Conservation (phyloP, 1,140 invertebrate genomes). For the Himalopsyche phryganea region DNA sequence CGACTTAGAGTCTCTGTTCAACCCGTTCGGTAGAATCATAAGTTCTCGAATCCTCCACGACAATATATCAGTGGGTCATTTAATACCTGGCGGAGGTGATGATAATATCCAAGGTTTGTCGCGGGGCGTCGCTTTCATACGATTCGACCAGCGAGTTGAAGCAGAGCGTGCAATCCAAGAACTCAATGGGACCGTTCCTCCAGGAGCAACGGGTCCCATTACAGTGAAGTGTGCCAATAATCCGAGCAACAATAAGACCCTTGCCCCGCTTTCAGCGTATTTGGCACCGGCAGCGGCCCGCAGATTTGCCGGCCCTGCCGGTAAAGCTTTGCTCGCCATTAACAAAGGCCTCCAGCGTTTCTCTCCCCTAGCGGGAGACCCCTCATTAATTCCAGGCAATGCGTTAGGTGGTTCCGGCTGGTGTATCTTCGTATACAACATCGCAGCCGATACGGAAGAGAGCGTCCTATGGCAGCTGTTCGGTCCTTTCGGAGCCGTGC, state of each 20-base stretch:
- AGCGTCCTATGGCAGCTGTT: slow-evolving; percentile 89
- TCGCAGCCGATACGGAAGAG: slow-evolving; percentile 88
- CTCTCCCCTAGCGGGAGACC: slow-evolving; percentile 75
- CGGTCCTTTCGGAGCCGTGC: slow-evolving; percentile 88
- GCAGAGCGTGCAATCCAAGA: slow-evolving; percentile 60
- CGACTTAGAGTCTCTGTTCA: slow-evolving; percentile 80
- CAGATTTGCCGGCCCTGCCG: slow-evolving; percentile 52
- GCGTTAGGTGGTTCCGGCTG: slow-evolving; percentile 74
- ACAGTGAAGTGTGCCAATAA: slow-evolving; percentile 62
- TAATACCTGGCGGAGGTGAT: slow-evolving; percentile 47
- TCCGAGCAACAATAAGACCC: slow-evolving; percentile 57
- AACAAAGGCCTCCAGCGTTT: slow-evolving; percentile 86
- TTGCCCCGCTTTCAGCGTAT: slow-evolving; percentile 51
- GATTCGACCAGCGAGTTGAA: slow-evolving; percentile 59
- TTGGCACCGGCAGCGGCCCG: slow-evolving; percentile 52
- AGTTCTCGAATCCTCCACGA: slow-evolving; percentile 85
- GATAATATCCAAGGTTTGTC: slow-evolving; percentile 51
- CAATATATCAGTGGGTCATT: slow-evolving; percentile 67
- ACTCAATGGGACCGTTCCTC: slow-evolving; percentile 58
- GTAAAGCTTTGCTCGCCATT: slow-evolving; percentile 80
- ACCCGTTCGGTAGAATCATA: slow-evolving; percentile 79
- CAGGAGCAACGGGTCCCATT: slow-evolving; percentile 56
- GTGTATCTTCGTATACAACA: slow-evolving; percentile 93
- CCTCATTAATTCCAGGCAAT: slow-evolving; percentile 72
- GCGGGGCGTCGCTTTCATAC: slow-evolving; percentile 59